Evolutionary conservation across 2,888 invertebrate genomes (phyloP), one percentile per base, ranked within the genome.

Genomic region (Punctoribates punctum): DNA sequence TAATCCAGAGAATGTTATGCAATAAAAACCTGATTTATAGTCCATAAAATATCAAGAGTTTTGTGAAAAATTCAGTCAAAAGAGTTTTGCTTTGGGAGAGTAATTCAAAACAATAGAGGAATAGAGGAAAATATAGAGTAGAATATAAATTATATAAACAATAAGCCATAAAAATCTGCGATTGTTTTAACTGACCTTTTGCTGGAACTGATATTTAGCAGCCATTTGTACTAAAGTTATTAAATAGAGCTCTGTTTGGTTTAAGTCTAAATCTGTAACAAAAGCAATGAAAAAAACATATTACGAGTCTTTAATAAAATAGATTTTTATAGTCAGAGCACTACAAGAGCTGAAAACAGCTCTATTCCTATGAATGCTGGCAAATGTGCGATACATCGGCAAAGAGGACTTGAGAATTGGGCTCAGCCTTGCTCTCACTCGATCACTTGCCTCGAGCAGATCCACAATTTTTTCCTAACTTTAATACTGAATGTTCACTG

Each of bases 401-500:
- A 13, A 42, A 42, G 42, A 42, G 42, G 42, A 42, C 42, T 42
- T 42, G 42, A 42, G 42, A 42, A 13, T 42, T 42, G 42, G 42
- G 42, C 27, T 62, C 9, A 62, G 20, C 62, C 70, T 70, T 23
- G 6, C 20, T 62, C 60, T 29, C 15, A 38, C 1, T 70, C n/a
- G 38, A 38, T 70, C 42, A 70, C 42, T 42, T 25, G 42, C 70
- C 70, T 38, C 17, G 65, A 65, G 65, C 42, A n/a, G 15, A 27
- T 70, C 70, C 70, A 42, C 38, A 42, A 70, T 70, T 70, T 70
- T 70, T n/a, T 70, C 23, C 42, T 42, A 29, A 42, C 70, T 70
- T 70, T 70, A 70, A 70, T 70, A 70, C 42, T 70, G 70, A 70
- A 42, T 70, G 70, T 46, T 70, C 70, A 42, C 42, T 70, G 70